Base-by-base conservation (phyloP, 53 echinoderm and acorn worm species). In the Echinarachnius parma region DNA sequence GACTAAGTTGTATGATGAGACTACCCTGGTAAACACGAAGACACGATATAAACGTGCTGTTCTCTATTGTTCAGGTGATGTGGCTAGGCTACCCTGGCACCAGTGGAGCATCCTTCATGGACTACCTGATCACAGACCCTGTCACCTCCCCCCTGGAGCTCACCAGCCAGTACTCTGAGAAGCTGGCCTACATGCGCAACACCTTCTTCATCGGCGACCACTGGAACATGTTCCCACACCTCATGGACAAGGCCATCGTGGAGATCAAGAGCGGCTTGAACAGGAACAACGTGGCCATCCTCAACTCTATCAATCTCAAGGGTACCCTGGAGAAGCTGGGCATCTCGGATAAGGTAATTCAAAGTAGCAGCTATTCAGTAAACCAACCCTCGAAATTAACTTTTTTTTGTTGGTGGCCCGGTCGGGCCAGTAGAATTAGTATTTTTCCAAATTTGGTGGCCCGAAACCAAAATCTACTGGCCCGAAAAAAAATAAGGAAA, bases 161-260 rank as follows among this genome's bases (percentile, higher is more conserved):
- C 5, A 64, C 82, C 59, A 49, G 58, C 53, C 98, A 98, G 81
- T 98, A 98, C 83, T 98, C 98, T 21, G 98, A 98, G 75, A 98
- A 92, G 62, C 78, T 98, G 21, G 92, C 82, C 48, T 92, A 83
- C 81, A 98, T 98, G 98, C 82, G 82, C 7, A 63, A 92, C 80
- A 98, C 92, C 3, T 98, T 98, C 85, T 98, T 98, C 80, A 92
- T 88, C 34, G 98, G 98, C 5, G 98, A 98, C 61, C 98, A 98
- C 70, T 91, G 87, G 91, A 91, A 98, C 48, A 98, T 98, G 98
- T 98, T 98, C 75, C 98, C 98, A 5, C 98, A 98, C 56, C 83
- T 98, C 49, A 52, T 82, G 53, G 88, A 98, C 54, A 98, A 90
- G 78, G 72, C 88, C 48, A 45, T 98, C 26, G 59, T 98, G 2